Base-by-base conservation (phyloP, 2,888 invertebrate genomes). In the Bibio marci region DNA sequence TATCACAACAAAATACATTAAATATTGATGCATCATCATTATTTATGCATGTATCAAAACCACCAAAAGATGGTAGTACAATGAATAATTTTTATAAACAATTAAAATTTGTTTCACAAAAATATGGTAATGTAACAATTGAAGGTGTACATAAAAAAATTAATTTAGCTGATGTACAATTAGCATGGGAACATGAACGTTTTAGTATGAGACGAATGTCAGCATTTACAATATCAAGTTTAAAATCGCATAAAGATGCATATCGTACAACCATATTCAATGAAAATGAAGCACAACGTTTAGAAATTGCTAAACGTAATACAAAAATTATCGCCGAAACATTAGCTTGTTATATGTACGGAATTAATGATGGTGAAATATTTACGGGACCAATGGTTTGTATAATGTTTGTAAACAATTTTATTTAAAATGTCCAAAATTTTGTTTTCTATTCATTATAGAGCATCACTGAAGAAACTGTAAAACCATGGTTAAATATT, bases 131-230 rank as follows among this genome's bases (percentile, higher is more conserved):
- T 2, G 58, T 66, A 1, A 64, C 63, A 4, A 66, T 80, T 11
- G 75, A 80, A 44, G 70, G 82, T 34, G 71, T 78, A 7, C 92
- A 95, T 53, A 95, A 95, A 64, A 97, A 97, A 67, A 97, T 98
- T 49, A 94, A 94, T 66, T 65, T 97, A 39, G 91, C 90, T 0
- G 91, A 94, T 38, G 85, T 87, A 48, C 70, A 79, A 40, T 62
- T 94, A 22, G 85, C 91, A 0, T 98, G 97, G 97, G 94, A 95
- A 53, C 97, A 98, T 54, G 97, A 98, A 61, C 67, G 90, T 47
- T 97, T 85, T 63, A 92, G 91, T 57, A 88, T 97, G 49, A 72
- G 87, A 46, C 69, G 92, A 45, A 70, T 94, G 51, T 80, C 91
- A 0, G 92, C 92, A 0, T 86, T 94, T 54, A 95, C 95, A 0